A percentile compares a stretch with the other conserved stretches of the same genome.
phyloP scores from a whole-genome alignment of 2,113 vertebrate genomes.

The Cyrtonyx montezumae region DNA sequence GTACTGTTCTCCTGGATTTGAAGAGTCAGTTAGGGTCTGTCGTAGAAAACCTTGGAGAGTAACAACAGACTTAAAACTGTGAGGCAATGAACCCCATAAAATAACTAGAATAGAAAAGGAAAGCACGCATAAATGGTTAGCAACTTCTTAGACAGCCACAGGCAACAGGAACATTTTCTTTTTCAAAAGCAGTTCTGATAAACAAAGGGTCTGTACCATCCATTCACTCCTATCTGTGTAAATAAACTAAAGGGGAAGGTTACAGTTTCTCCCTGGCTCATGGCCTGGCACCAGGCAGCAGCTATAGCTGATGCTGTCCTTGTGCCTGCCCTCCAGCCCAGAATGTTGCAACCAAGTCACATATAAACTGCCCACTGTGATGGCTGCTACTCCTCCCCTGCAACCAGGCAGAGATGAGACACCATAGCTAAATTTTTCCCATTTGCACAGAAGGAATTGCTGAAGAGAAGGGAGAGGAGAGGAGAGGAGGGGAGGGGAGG shows the following conservation, averaged over 20 bases:
- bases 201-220: not conserved
- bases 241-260: not conserved
- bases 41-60: not conserved
- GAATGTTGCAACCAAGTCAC: not conserved
- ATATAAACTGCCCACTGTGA: not conserved
- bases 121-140: not conserved
- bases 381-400: not conserved
- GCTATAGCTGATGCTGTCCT: not conserved
- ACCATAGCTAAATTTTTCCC: not conserved
- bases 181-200: not conserved
- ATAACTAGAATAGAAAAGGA: not conserved
- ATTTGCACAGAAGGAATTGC: fast-evolving
- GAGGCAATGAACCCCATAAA: not conserved
- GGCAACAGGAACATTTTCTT: not conserved
- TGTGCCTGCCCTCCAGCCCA: not conserved
- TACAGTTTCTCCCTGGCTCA: not conserved
- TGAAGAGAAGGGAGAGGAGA: not conserved
- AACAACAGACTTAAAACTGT: not conserved
- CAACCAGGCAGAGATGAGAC: not conserved
- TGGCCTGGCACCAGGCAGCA: not conserved
- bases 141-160: not conserved
- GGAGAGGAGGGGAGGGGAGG: too few species aligned
- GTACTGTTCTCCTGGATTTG: not conserved
- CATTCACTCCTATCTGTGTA: not conserved
- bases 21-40: not conserved